Evolutionary conservation across 2,888 invertebrate species (phyloP).

Genomic region (Lepidocyrtinus sp.): DNA sequence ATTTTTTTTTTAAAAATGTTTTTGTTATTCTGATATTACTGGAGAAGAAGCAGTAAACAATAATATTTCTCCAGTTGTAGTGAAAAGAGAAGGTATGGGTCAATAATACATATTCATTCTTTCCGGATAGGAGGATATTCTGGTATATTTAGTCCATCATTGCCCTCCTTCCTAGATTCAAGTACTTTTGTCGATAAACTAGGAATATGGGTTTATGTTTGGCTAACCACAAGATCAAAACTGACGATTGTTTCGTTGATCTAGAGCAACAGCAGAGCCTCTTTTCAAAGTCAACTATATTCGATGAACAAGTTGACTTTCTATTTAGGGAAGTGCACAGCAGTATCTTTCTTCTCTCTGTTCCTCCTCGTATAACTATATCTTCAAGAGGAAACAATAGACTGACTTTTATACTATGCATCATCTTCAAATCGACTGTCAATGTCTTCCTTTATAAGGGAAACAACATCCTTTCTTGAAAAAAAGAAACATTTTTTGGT

Average conservation of each 20-base stretch:
- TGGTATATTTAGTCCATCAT: not conserved
- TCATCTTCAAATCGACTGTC: slow-evolving; percentile 4
- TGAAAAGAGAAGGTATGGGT: not conserved
- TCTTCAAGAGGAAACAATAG: not conserved
- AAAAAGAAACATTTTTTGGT: not conserved
- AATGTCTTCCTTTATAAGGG: slow-evolving; percentile 11
- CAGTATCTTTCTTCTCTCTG: too few relatives aligned
- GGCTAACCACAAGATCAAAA: not conserved
- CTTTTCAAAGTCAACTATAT: not conserved
- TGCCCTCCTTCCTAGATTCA: not conserved
- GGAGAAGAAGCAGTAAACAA: too few relatives aligned
- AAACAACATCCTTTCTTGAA: not conserved
- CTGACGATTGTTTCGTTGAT: not conserved
- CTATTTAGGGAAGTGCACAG: not conserved
- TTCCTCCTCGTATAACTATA: too few relatives aligned
- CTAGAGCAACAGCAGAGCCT: not conserved
- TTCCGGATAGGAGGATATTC: too few relatives aligned
- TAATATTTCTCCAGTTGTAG: not conserved
- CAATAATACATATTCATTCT: not conserved
- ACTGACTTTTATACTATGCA: not conserved
- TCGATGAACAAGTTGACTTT: not conserved
- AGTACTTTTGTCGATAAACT: not conserved
- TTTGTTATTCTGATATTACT: too few relatives aligned
- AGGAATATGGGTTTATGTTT: not conserved
- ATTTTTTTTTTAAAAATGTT: too few relatives aligned